Evolutionary conservation across 1,140 invertebrate genomes (phyloP), one percentile per base, ranked within the genome.

Genomic region (Sweltsa coloradensis): DNA sequence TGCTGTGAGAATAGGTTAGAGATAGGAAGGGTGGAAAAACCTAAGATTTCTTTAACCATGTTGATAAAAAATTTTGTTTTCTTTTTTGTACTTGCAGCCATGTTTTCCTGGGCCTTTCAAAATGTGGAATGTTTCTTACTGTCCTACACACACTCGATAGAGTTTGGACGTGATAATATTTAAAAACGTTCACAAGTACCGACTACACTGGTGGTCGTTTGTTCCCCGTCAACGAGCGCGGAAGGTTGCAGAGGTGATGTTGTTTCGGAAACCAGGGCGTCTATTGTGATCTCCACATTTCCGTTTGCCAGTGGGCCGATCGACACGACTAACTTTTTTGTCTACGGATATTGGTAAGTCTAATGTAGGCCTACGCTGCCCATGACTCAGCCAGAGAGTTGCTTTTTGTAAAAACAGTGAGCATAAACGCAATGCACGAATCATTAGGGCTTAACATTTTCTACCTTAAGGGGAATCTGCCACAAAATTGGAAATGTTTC

Each of bases 101-200:
- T 68, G 79, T 94, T 29, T 88, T 92, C 61, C 86, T 96, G 78
- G 92, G 92, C 6, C 83, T 94, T 55, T 90, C 88, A 21, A 82
- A 89, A 57, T 93, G 89, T 69, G 90, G 90, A 6, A 85, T 90
- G 63, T 94, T 88, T 73, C 73, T 95, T n/a, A 46, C 64, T 96
- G 43, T 92, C 89, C 44, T 94, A 93, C 61, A 85, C 83, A 5
- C 75, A 76, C 51, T 73, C 65, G n/a, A 57, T 67, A 46, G 71
- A 70, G 47, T 62, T n/a, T 68, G 50, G 76, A 81, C 61, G 74
- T 73, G 47, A 59, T 60, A 25, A 59, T 60, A 55, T 70, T 61
- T 51, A 66, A 58, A 21, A 57, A 61, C 24, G 54, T 64, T 24
- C 68, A 65, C 51, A 74, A 72, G 59, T 84, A 83, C 56, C 67